Percentiles rank a stretch among this genome's conserved stretches.
Conservation (phyloP, 2,888 invertebrate species). For the Lycaena phlaeas region DNA sequence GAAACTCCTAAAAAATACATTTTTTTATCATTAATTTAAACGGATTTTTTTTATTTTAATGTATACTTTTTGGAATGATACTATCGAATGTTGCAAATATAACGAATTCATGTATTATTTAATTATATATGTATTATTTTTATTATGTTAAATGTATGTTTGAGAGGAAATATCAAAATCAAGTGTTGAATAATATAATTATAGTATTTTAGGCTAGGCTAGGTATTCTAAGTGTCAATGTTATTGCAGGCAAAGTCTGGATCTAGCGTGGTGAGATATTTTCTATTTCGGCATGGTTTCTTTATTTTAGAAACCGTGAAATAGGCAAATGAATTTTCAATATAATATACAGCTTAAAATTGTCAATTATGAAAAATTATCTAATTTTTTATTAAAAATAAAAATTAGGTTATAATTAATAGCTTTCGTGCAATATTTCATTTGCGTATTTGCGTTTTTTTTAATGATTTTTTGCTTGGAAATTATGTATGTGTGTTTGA, state of each 20-base stretch:
- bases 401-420: too few species aligned
- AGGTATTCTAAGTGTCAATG: constrained; percentile 38
- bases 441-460: constrained; percentile 6
- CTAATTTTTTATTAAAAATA: too few species aligned
- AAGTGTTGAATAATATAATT: constrained; percentile 20
- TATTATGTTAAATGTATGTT: constrained; percentile 8
- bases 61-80: constrained; percentile 22
- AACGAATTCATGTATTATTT: constrained; percentile 9
- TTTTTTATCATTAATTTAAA: too few species aligned
- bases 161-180: constrained; percentile 10
- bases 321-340: constrained; percentile 7
- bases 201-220: constrained; percentile 16
- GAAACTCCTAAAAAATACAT: too few species aligned
- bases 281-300: constrained; percentile 48
- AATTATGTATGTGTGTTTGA: neutral
- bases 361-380: too few species aligned
- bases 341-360: neutral
- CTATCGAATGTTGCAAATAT: constrained; percentile 10
- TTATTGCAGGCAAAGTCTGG: constrained; percentile 56
- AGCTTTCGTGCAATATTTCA: neutral
- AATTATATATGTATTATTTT: constrained; percentile 2
- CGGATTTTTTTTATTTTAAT: constrained; percentile 4
- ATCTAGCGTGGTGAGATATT: constrained; percentile 63
- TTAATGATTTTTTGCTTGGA: neutral
- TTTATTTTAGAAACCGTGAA: constrained; percentile 13